Conservation (phyloP, 2,888 invertebrate species). For the Phaonia tiefii region DNA sequence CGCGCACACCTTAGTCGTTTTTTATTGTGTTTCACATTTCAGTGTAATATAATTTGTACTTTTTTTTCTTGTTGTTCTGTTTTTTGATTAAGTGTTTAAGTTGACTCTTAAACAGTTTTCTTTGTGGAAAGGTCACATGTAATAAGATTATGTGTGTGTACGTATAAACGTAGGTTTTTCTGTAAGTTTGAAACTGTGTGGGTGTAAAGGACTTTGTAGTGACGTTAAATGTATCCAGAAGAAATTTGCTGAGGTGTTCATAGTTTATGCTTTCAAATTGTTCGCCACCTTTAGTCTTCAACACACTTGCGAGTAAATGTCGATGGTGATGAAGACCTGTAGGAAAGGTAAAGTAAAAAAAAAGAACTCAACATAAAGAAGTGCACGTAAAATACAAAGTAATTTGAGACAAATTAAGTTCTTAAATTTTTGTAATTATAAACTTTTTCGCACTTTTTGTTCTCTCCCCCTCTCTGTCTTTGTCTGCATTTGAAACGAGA, state of each 20-base stretch:
- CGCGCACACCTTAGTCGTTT: too few relatives aligned
- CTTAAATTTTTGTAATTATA: constrained; percentile 71
- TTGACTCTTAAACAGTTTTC: constrained; percentile 19
- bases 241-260: too few relatives aligned
- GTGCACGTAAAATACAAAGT: constrained; percentile 64
- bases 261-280: too few relatives aligned
- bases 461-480: constrained; percentile 11
- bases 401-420: constrained; percentile 71
- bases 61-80: too few relatives aligned
- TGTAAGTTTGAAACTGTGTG: too few relatives aligned
- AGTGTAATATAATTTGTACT: too few relatives aligned
- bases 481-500: not conserved
- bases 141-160: constrained; percentile 24
- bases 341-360: constrained; percentile 16
- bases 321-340: constrained; percentile 33
- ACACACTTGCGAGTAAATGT: not conserved
- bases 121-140: constrained; percentile 51
- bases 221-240: too few relatives aligned
- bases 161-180: not conserved
- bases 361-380: constrained; percentile 27
- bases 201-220: too few relatives aligned
- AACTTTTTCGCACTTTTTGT: constrained; percentile 66
- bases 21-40: constrained; percentile 8
- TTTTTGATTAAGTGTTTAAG: constrained; percentile 34
- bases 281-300: not conserved